Evolutionary conservation across 2,113 vertebrate genomes (phyloP), one percentile per base, ranked within the genome.

Genomic region (Corythoichthys intestinalis): DNA sequence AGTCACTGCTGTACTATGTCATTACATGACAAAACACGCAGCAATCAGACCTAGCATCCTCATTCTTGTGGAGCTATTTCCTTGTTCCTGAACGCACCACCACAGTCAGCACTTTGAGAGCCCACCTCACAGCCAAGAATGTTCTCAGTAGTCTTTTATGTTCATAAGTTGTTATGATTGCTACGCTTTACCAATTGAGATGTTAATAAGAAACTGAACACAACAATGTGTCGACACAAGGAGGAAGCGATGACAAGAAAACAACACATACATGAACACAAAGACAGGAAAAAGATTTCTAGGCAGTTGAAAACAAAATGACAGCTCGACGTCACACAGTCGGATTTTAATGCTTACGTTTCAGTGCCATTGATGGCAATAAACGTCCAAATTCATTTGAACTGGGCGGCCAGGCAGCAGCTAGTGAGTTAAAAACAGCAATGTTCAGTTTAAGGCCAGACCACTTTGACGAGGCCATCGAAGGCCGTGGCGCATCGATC

Each of bases 241-340:
- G 41, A 83, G 83, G 67, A 54, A 59, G 72, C 15, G 4, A 44
- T n/a, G 56, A 58, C 34, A 37, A 58, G 37, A 13, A 60, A n/a
- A 53, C 50, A 41, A 84, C 74, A 89, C 87, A 88, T 67, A 75
- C 61, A 56, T 85, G 87, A 90, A 87, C 50, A 85, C 76, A 89
- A 88, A 88, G 70, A 75, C 61, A 56, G 86, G 87, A 90, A 87
- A 90, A 87, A 66, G 15, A 12, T 66, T 71, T 56, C 34, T 10
- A 80, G 81, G 81, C 12, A 10, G 13, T 67, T 56, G 17, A 72
- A 17, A 10, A 14, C 20, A 11, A 57, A 68, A 47, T 10, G 11
- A 20, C 15, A 14, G 11, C 49, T 10, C 9, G 4, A 11, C 69
- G 35, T 41, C 20, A 54, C 17, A 50, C 49, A 50, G 15, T 50